Conservation (phyloP, 2,797 vertebrate species). For the Scleropages formosus region DNA sequence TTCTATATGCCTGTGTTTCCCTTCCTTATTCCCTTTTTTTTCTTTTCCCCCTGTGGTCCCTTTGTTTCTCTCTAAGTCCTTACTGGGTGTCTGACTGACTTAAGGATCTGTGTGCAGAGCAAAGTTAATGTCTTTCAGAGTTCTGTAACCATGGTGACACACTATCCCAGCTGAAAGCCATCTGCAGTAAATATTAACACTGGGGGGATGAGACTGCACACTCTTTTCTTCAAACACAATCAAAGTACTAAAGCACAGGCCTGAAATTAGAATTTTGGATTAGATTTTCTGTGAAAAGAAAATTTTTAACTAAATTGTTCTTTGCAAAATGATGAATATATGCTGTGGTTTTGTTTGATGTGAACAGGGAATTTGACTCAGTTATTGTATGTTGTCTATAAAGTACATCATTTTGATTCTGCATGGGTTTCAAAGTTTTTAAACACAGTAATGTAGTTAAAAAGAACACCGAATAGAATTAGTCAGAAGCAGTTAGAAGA, state of each 20-base stretch:
- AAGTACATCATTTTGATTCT: too few species aligned
- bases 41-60: constrained; percentile 35
- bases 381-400: too few species aligned
- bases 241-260: too few species aligned
- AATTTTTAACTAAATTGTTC: background rate
- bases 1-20: background rate
- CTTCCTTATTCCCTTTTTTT: constrained; percentile 30
- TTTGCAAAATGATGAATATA: too few species aligned
- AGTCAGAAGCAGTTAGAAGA: too few species aligned
- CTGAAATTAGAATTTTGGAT: background rate
- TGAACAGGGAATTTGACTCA: background rate
- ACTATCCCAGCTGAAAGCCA: constrained; percentile 75
- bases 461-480: background rate
- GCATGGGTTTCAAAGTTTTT: too few species aligned
- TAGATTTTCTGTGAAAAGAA: background rate
- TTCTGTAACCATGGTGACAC: constrained; percentile 76
- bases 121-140: constrained; percentile 77
- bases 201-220: constrained; percentile 36
- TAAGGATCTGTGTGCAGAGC: constrained; percentile 64
- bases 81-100: constrained; percentile 67
- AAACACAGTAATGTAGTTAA: background rate
- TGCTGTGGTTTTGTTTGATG: too few species aligned
- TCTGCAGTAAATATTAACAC: constrained; percentile 85
- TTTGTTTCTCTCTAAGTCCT: constrained; percentile 62
- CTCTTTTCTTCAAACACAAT: background rate